Conservation (phyloP, 2,888 invertebrate species). For the Perithous albicinctus region DNA sequence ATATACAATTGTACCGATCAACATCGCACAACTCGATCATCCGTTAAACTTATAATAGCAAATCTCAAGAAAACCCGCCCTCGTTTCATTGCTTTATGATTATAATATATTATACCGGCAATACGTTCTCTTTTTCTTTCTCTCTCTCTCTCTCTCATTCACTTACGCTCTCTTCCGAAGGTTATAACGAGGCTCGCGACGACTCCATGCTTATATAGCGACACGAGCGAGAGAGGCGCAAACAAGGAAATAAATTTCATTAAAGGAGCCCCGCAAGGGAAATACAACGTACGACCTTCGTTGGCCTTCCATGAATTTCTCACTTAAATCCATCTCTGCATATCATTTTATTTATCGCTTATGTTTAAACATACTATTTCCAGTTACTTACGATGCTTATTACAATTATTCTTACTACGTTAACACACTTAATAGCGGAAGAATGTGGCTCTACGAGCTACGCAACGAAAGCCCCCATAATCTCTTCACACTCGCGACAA, state of each 20-base stretch:
- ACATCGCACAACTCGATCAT: conserved; percentile 42
- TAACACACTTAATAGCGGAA: background rate
- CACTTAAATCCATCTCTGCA: conserved; percentile 5
- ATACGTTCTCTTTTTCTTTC: background rate
- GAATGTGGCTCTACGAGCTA: background rate
- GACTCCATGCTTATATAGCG: background rate
- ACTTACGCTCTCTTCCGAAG: conserved; percentile 51
- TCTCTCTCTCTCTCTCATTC: conserved; percentile 42
- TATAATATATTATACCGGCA: conserved; percentile 56
- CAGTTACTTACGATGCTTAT: background rate
- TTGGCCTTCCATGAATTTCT: conserved; percentile 1
- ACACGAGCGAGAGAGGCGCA: conserved; percentile 51
- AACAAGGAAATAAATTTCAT: conserved; percentile 66
- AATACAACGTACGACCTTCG: conserved; percentile 12
- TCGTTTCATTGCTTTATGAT: conserved; percentile 50
- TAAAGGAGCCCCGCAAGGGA: conserved; percentile 33
- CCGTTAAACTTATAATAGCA: conserved; percentile 17
- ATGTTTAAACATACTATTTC: background rate
- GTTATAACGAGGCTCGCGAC: conserved; percentile 57
- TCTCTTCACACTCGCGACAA: background rate
- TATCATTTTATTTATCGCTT: background rate
- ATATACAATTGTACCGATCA: conserved; percentile 22
- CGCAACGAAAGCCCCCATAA: background rate
- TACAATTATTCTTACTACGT: background rate
- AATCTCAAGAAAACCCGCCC: conserved; percentile 22